phyloP scores from a whole-genome alignment of 2,888 invertebrate species.

The Zygaena filipendulae region DNA sequence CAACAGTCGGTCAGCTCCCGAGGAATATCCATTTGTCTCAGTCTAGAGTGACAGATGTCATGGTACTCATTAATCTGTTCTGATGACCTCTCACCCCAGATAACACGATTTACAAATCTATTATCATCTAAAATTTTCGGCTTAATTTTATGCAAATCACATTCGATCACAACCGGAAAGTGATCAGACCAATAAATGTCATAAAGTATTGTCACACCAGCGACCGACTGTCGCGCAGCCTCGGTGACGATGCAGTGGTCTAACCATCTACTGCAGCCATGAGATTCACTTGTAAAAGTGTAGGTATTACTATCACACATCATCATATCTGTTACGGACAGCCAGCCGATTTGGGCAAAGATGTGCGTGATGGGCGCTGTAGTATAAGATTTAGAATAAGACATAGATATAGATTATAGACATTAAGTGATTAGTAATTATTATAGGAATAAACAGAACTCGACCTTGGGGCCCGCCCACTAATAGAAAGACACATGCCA shows the following conservation, averaged over 20 bases:
- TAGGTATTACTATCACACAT: constrained; percentile 5
- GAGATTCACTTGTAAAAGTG: constrained; percentile 8
- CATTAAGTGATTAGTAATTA: too few species aligned
- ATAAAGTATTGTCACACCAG: constrained; percentile 4
- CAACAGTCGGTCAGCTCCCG: not conserved
- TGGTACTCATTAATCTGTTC: constrained; percentile 2
- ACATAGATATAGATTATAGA: too few species aligned
- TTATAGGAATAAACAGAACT: too few species aligned
- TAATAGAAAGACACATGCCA: too few species aligned
- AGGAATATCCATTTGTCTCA: constrained; percentile 1
- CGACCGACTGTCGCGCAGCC: constrained; percentile 2
- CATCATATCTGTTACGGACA: not conserved
- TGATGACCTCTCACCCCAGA: constrained; percentile 1
- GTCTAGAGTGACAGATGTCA: not conserved
- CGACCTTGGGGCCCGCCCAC: too few species aligned
- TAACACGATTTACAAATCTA: not conserved
- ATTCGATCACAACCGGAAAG: constrained; percentile 7
- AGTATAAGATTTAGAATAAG: too few species aligned
- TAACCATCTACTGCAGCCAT: constrained; percentile 10
- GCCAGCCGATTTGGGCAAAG: too few species aligned
- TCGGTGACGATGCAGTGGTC: constrained; percentile 8
- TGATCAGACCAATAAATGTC: constrained; percentile 13
- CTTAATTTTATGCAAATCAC: constrained; percentile 4
- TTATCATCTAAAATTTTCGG: not conserved
- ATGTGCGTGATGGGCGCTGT: too few species aligned